Percentiles rank a stretch among this genome's conserved stretches.
These are phyloP conservation scores for Columba janthina DNA, from an alignment of 2,113 vertebrate species.

Conservation along the genomic window DNA sequence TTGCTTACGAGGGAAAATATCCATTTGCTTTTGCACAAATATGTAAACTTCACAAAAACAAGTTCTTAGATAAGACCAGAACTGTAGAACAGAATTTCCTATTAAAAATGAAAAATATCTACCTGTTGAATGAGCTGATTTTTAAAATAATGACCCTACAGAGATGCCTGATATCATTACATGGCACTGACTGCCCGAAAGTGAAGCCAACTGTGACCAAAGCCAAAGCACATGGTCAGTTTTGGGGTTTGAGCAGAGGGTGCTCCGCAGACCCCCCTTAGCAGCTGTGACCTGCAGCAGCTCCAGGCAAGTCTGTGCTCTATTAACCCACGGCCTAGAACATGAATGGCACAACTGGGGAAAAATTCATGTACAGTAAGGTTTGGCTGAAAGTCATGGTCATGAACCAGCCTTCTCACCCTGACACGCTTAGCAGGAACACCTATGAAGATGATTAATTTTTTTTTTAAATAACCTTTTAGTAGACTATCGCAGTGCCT, in stretches of 20 bases:
- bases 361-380: accelerated
- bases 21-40: neutral
- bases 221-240: accelerated
- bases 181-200: accelerated
- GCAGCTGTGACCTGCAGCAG: neutral
- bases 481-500: neutral
- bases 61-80: neutral
- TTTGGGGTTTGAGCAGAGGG: neutral
- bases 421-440: neutral
- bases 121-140: neutral
- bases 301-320: accelerated
- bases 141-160: accelerated
- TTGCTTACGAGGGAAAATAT: accelerated
- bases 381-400: neutral
- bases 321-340: neutral
- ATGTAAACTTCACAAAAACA: accelerated
- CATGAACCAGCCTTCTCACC: neutral
- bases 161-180: neutral
- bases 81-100: neutral
- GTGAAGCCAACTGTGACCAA: neutral
- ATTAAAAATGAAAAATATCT: accelerated
- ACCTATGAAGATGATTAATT: accelerated
- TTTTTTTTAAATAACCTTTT: neutral
- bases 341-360: neutral
- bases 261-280: accelerated